Base-by-base conservation (phyloP, 2,888 invertebrate genomes). In the Perizoma affinitatum region DNA sequence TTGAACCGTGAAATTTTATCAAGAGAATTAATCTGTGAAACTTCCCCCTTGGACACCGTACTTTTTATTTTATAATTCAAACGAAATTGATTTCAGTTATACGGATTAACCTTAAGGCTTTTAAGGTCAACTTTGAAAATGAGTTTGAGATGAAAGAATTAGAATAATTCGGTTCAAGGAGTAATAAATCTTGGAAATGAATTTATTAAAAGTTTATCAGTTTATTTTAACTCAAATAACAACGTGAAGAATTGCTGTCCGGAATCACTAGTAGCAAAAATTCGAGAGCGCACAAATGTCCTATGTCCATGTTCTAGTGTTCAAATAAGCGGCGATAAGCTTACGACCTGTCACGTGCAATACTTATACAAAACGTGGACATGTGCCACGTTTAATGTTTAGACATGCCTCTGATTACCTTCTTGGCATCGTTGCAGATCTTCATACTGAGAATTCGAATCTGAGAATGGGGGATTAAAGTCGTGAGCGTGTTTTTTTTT, bases 1-100 rank as follows among this genome's bases (percentile, higher is more conserved):
- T 89, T 86, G 88, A 91, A 89, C 90, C 90, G 90, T 91, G 90
- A 91, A 92, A 92, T 91, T 90, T 91, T 92, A 91, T 92, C 92
- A 90, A 89, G 87, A 87, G 89, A 90, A 91, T 91, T 91, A 91
- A 91, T 92, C 90, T 88, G 78, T 78, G 83, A 84, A 90, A 88
- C 83, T 89, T 88, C 87, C 86, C 88, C 88, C 82, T 79, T 82
- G 86, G 87, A 87, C 87, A 83, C 72, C 74, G 75, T 75, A 70
- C 74, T 79, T 72, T 79, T 86, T 84, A 83, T 78, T 83, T 85
- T 85, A 87, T 86, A 84, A 85, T 86, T 81, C 71, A 74, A 76
- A 75, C 73, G 71, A 82, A 87, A 87, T 87, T 86, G 85, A 87
- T 87, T 87, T 80, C 73, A 72, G 71, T 73, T 74, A 65, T 48